Evolutionary conservation across 2,888 invertebrate species (phyloP).

Genomic region (Rhynchonema sp.): DNA sequence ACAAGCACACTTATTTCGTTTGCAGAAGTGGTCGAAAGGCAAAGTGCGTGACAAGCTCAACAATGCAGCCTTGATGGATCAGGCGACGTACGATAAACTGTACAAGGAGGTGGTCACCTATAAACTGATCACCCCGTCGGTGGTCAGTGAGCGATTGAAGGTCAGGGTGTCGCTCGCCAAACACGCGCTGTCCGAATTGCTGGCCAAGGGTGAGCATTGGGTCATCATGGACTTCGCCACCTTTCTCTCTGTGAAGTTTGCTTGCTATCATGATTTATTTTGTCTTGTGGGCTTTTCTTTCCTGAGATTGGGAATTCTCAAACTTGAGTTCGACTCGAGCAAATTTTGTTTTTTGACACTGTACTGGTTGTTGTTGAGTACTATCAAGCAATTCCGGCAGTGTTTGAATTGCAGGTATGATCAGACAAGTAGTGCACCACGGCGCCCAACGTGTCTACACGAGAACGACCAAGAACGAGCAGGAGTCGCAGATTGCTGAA

Average conservation of each 20-base stretch:
- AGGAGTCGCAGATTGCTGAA: slow-evolving; percentile 26
- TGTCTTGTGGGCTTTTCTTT: too few relatives aligned
- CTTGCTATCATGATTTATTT: too few relatives aligned
- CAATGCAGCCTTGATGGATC: slow-evolving; percentile 93
- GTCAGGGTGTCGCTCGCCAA: slow-evolving; percentile 89
- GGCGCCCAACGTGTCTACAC: slow-evolving; percentile 93
- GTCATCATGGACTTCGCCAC: too few relatives aligned
- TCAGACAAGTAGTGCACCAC: slow-evolving; percentile 86
- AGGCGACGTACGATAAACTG: slow-evolving; percentile 89
- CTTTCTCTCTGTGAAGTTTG: too few relatives aligned
- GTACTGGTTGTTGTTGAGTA: background rate
- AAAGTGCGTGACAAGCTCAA: slow-evolving; percentile 99
- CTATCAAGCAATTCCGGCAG: too few relatives aligned
- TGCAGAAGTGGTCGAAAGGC: slow-evolving; percentile 99
- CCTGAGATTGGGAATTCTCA: too few relatives aligned
- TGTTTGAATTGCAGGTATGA: slow-evolving; percentile 56
- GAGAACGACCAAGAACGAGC: slow-evolving; percentile 79
- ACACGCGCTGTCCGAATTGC: slow-evolving; percentile 71
- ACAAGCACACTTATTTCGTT: too few relatives aligned
- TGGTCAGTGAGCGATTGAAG: slow-evolving; percentile 93
- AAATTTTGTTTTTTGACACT: too few relatives aligned
- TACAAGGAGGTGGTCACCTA: slow-evolving; percentile 63
- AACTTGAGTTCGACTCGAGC: too few relatives aligned
- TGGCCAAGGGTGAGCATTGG: slow-evolving; percentile 17
- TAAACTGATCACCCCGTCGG: slow-evolving; percentile 95